phyloP scores from a whole-genome alignment of 2,797 vertebrate genomes.

The Platalea minor region DNA sequence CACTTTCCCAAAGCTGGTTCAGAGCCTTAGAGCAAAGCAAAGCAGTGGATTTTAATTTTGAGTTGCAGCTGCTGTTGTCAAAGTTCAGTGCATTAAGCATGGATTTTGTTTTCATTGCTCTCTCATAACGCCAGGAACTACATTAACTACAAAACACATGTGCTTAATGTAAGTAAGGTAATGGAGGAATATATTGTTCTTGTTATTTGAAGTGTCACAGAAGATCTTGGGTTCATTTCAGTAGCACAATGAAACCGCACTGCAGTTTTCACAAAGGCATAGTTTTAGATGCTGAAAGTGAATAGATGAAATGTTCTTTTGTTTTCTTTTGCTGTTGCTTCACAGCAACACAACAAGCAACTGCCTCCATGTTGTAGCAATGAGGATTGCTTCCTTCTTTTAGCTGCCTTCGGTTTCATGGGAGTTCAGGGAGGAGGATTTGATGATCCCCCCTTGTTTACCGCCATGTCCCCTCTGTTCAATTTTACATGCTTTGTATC shows the following conservation, averaged over 20 bases:
- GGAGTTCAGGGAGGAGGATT: background rate
- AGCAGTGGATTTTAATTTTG: constrained; percentile 56
- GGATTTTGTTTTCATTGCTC: constrained; percentile 38
- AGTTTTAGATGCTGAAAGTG: background rate
- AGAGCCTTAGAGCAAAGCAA: constrained; percentile 29
- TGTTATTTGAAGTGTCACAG: constrained; percentile 13
- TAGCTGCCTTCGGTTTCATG: fast-evolving
- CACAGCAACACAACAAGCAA: background rate
- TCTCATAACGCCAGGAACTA: constrained; percentile 34
- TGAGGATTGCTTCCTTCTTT: background rate
- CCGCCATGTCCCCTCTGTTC: background rate
- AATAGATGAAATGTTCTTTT: background rate
- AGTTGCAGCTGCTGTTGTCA: constrained; percentile 58
- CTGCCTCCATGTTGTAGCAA: background rate
- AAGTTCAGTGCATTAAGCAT: constrained; percentile 57
- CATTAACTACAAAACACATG: constrained; percentile 34
- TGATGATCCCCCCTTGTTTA: background rate
- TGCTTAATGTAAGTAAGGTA: constrained; percentile 26
- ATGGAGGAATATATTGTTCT: constrained; percentile 30
- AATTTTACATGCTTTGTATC: background rate
- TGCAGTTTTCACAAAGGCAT: background rate
- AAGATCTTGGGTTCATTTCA: constrained; percentile 19
- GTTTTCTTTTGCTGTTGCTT: background rate
- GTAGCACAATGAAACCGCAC: background rate
- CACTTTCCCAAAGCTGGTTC: background rate